These are phyloP conservation scores for Platyura marginata DNA, from an alignment of 1,140 invertebrate species.

Conservation along the genomic window DNA sequence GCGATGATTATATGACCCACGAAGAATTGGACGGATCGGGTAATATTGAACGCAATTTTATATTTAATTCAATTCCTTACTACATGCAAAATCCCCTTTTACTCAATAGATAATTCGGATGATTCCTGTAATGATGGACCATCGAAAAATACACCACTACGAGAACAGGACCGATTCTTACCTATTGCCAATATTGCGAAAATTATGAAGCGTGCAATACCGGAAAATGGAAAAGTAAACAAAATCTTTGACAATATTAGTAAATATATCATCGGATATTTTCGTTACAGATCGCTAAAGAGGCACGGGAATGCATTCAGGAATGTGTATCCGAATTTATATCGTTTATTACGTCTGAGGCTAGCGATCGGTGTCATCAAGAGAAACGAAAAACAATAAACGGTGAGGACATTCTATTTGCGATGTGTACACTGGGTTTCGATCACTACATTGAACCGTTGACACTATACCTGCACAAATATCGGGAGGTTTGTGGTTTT, in stretches of 20 bases:
- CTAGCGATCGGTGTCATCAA: conserved; percentile 87
- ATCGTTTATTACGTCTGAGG: conserved; percentile 97
- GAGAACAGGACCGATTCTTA: conserved; percentile 87
- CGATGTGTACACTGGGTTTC: conserved; percentile 92
- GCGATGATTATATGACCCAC: too few relatives aligned
- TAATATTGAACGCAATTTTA: too few relatives aligned
- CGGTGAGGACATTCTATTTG: conserved; percentile 93
- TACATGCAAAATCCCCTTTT: too few relatives aligned
- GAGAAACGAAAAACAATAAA: conserved; percentile 99
- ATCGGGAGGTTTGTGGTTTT: too few relatives aligned
- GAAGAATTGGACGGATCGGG: too few relatives aligned
- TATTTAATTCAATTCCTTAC: too few relatives aligned
- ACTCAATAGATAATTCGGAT: not conserved
- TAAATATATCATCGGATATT: too few relatives aligned
- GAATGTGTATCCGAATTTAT: conserved; percentile 99
- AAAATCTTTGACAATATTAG: too few relatives aligned
- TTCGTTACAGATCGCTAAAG: conserved; percentile 99
- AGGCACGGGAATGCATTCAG: conserved; percentile 97
- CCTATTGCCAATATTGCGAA: conserved; percentile 98
- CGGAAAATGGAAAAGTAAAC: conserved; percentile 78
- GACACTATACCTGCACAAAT: conserved; percentile 93
- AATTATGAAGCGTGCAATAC: conserved; percentile 98
- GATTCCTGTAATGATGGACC: not conserved
- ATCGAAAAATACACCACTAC: conserved; percentile 35
- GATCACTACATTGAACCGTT: conserved; percentile 97